phyloP scores from a whole-genome alignment of 2,797 vertebrate genomes.

The Danio jaintianensis region DNA sequence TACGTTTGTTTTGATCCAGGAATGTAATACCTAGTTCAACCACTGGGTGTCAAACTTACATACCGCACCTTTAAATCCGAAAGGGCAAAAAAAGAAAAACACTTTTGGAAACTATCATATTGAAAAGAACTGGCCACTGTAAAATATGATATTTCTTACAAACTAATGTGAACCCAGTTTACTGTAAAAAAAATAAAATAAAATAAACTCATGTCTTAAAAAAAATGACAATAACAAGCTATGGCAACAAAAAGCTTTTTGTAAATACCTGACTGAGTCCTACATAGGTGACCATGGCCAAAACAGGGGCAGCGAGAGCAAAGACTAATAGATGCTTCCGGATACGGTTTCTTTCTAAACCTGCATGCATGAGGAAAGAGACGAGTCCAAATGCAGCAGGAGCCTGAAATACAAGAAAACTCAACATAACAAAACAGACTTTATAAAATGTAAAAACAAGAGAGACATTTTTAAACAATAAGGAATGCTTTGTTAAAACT shows the following conservation, averaged over 20 bases:
- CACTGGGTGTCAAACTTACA: too few relatives aligned
- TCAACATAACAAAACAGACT: not conserved
- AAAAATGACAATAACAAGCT: not conserved
- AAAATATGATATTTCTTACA: too few relatives aligned
- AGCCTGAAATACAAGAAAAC: conserved; percentile 78
- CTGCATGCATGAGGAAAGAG: conserved; percentile 98
- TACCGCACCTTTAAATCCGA: too few relatives aligned
- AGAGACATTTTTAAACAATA: not conserved
- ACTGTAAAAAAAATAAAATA: not conserved
- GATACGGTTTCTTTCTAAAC: conserved; percentile 96
- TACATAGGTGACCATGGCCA: conserved; percentile 94
- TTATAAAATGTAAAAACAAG: not conserved
- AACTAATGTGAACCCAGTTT: not conserved
- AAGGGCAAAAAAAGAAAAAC: too few relatives aligned
- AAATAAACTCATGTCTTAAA: not conserved
- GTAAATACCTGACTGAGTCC: conserved; percentile 93
- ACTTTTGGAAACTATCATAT: too few relatives aligned
- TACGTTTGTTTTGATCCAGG: too few relatives aligned
- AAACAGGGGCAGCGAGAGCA: conserved; percentile 91
- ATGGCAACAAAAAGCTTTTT: too few relatives aligned
- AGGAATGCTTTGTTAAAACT: not conserved
- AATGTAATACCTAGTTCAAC: too few relatives aligned
- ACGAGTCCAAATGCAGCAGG: conserved; percentile 97
- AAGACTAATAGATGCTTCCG: conserved; percentile 97
- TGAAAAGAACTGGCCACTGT: too few relatives aligned